A percentile compares a stretch with the other conserved stretches of the same genome.
phyloP scores from a whole-genome alignment of 37 sponge, comb jelly and placozoan genomes.

The Corticium candelabrum region DNA sequence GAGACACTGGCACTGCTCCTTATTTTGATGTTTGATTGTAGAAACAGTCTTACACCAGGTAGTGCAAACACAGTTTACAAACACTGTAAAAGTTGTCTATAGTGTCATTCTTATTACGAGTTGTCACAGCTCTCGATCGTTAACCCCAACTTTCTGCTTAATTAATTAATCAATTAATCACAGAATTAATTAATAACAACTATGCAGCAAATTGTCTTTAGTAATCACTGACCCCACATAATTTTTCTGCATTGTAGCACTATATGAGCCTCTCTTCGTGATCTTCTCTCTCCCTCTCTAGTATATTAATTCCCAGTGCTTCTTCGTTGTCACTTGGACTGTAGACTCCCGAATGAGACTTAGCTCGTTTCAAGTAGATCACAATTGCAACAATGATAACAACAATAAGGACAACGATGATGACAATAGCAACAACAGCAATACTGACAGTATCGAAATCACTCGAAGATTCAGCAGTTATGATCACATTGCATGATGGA shows the following conservation, averaged over 20 bases:
- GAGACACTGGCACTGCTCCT: too few relatives aligned
- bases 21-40: too few relatives aligned
- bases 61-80: too few relatives aligned
- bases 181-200: too few relatives aligned
- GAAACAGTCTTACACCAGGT: too few relatives aligned
- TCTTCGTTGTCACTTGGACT: slow-evolving; percentile 26
- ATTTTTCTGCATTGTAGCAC: not conserved
- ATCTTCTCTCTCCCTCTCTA: not conserved
- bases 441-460: slow-evolving; percentile 8
- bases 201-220: too few relatives aligned
- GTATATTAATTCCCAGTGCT: not conserved
- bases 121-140: too few relatives aligned
- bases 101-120: too few relatives aligned
- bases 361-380: not conserved
- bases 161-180: too few relatives aligned
- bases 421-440: not conserved
- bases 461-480: not conserved
- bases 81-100: too few relatives aligned
- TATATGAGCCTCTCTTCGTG: slow-evolving; percentile 35
- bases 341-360: slow-evolving; percentile 31
- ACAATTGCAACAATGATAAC: slow-evolving; percentile 10
- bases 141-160: too few relatives aligned
- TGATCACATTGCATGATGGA: not conserved
- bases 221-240: too few relatives aligned
- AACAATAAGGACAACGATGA: slow-evolving; percentile 16